These are phyloP conservation scores for Distichodus sexfasciatus DNA, from an alignment of 2,797 vertebrate species.

Conservation along the genomic window DNA sequence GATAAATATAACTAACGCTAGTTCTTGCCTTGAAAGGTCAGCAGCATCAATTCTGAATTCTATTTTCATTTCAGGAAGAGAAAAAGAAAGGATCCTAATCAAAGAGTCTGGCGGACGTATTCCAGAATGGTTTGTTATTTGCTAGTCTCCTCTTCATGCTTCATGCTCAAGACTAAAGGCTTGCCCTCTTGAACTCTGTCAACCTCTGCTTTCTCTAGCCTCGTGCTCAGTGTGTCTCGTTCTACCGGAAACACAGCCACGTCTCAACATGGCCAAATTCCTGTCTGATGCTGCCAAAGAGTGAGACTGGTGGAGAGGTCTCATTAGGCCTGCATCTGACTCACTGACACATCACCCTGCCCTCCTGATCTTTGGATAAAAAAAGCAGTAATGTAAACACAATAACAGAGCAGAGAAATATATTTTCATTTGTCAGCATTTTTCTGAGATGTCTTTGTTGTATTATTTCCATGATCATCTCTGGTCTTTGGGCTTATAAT, in stretches of 20 bases:
- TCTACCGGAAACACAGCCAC: background rate
- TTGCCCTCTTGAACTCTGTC: background rate
- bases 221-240: background rate
- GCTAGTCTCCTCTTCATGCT: too few relatives aligned
- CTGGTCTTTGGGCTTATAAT: too few relatives aligned
- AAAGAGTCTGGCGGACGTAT: background rate
- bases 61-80: constrained; percentile 2
- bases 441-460: too few relatives aligned
- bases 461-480: too few relatives aligned
- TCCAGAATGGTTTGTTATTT: too few relatives aligned
- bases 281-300: background rate
- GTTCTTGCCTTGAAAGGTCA: constrained; percentile 44
- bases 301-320: background rate
- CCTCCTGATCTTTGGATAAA: background rate
- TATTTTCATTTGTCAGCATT: too few relatives aligned
- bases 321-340: background rate
- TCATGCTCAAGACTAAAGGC: background rate
- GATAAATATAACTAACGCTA: constrained; percentile 37
- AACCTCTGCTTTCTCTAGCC: too few relatives aligned
- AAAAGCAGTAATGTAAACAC: background rate
- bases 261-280: background rate
- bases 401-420: background rate
- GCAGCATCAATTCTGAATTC: constrained; percentile 17
- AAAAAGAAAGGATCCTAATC: background rate
- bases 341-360: background rate